Base-by-base conservation (phyloP, 2,113 vertebrate species). In the Chelonoidis abingdonii region DNA sequence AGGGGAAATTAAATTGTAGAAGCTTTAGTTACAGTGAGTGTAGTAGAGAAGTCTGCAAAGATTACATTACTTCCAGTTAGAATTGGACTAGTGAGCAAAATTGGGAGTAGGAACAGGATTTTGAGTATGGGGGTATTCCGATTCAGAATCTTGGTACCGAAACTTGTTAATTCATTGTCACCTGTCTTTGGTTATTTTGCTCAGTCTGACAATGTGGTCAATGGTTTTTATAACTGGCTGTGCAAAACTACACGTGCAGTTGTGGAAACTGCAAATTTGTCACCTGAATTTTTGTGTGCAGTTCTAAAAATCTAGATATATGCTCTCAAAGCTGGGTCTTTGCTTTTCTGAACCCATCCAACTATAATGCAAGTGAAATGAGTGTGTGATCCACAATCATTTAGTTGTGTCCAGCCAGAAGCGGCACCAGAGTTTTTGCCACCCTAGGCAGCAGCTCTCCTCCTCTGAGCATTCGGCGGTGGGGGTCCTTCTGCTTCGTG, bases 71-170 rank as follows among this genome's bases (percentile, higher is more conserved):
- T 78, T 91, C 22, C 25, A 76, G 54, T 11, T 3, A 0, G 0
- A 72, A 76, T 86, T 31, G 6, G 5, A 27, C 41, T 0, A 0
- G 14, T 59, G n/a, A 59, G n/a, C 0, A 0, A 83, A 92, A n/a
- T 13, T 2, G 0, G 50, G 29, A 24, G 25, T 53, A 81, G 80
- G 13, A 31, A 47, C 27, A 5, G 50, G 22, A 0, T 82, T 4
- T 12, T 87, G 31, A 21, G 21, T n/a, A 21, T 47, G 52, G 41
- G 57, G 52, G 22, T 49, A 89, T 89, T 91, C 38, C 65, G 24
- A 4, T 50, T 50, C 50, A 50, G 50, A 13, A 50, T 53, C 52
- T 21, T 53, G 52, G 80, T 56, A 2, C 4, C 27, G 76, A 10
- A 27, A 50, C 53, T 31, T 62, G 0, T 52, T 62, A 85, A 92